Evolutionary conservation across 1,140 invertebrate species (phyloP), one percentile per base, ranked within the genome.

Genomic region (Drosophila ananassae): DNA sequence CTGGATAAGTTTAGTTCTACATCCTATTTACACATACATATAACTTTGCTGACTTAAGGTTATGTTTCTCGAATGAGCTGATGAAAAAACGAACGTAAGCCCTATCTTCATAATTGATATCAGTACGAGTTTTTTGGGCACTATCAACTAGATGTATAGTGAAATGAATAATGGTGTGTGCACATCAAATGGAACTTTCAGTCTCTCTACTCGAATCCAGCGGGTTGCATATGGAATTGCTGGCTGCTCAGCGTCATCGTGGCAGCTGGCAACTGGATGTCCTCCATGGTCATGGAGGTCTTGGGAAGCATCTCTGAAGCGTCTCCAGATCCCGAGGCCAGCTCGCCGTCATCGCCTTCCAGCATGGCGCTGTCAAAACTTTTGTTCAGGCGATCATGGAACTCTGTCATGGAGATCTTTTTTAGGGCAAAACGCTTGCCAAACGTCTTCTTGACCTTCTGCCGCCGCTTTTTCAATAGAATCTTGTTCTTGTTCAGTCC

Each of bases 401-500:
- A 91, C 21, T 91, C 90, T 48, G 52, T 66, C 81, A 91, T 83
- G 30, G 78, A 72, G 37, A 91, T 91, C 56, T 90, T 91, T 24
- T 91, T 91, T 2, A 75, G 41, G 0, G 64, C 71, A 21, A 78
- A 75, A 1, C 84, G 63, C 24, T 89, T 87, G 30, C 90, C 90
- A 32, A 91, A 91, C 0, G 76, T 80, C 44, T 91, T 91, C 59
- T 91, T 91, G 0, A 91, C 90, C 74, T 91, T 91, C 21, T 78
- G 75, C 7, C 90, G 78, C 0, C 90, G 72, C 10, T 87, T 84
- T 59, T 91, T 91, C 9, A 83, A 53, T 24, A 90, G 58, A 9
- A 77, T 61, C 41, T 91, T 91, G 47, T 82, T 91, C 21, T 77
- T 84, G 48, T 80, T 87, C 2, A 91, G 69, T n/a, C 90, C 90